Evolutionary conservation across 2,113 vertebrate species (phyloP).

Genomic region (Nycticebus coucang): DNA sequence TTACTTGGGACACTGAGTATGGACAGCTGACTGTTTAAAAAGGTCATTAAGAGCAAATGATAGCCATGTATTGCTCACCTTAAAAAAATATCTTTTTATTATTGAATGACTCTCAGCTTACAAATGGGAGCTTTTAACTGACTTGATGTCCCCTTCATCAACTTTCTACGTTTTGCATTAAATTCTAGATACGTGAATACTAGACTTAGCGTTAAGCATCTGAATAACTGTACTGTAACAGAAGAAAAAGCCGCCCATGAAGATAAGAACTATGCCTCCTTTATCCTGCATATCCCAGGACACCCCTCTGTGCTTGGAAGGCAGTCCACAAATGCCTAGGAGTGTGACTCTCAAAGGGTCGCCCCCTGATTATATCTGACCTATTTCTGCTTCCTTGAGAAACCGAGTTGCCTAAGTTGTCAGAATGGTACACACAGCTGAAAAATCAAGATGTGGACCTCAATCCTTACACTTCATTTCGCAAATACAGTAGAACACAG

Average conservation of each 20-base stretch:
- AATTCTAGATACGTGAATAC: background rate
- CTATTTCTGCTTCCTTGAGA: conserved; percentile 28
- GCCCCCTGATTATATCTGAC: background rate
- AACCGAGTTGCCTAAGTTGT: background rate
- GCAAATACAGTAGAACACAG: background rate
- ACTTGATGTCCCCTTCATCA: background rate
- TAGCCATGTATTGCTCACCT: background rate
- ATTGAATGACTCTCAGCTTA: background rate
- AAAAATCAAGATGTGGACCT: background rate
- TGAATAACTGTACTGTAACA: background rate
- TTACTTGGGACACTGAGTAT: background rate
- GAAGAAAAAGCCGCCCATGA: background rate
- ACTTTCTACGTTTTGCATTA: background rate
- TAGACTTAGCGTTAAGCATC: background rate
- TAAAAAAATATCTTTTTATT: background rate
- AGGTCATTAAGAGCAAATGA: conserved; percentile 1
- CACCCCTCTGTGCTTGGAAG: background rate
- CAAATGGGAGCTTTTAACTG: background rate
- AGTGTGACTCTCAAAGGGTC: background rate
- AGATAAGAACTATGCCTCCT: background rate
- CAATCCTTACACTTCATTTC: background rate
- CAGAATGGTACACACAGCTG: background rate
- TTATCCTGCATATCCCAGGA: background rate
- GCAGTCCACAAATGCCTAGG: background rate
- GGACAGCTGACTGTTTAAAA: background rate